phyloP scores from a whole-genome alignment of 2,797 vertebrate genomes.

The Cyclopterus lumpus region DNA sequence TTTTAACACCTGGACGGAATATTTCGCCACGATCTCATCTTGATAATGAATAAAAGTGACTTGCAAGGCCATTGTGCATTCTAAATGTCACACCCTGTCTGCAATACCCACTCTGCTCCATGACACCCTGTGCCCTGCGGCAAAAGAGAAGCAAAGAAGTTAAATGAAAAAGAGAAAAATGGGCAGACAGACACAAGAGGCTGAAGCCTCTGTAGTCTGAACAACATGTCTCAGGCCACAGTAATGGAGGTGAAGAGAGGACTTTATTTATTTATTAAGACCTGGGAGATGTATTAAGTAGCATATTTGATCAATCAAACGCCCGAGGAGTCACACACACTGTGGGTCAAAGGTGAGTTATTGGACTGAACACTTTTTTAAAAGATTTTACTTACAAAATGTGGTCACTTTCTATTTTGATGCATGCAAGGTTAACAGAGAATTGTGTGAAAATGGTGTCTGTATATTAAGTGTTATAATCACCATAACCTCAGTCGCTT shows the following conservation, averaged over 20 bases:
- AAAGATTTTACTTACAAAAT: not conserved
- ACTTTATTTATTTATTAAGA: constrained; percentile 34
- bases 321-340: constrained; percentile 16
- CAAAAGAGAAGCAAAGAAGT: constrained; percentile 44
- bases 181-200: constrained; percentile 35
- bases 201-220: constrained; percentile 46
- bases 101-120: constrained; percentile 40
- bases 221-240: constrained; percentile 55
- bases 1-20: constrained; percentile 45
- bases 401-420: constrained; percentile 1
- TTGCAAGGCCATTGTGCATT: constrained; percentile 51
- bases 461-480: not conserved
- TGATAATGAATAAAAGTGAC: constrained; percentile 67
- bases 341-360: constrained; percentile 8
- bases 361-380: not conserved
- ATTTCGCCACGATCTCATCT: constrained; percentile 51
- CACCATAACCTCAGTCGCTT: not conserved
- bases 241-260: constrained; percentile 58
- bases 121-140: constrained; percentile 63
- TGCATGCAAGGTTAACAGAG: not conserved
- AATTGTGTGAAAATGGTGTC: not conserved
- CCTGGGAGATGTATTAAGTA: constrained; percentile 31
- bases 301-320: constrained; percentile 35
- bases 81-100: constrained; percentile 61
- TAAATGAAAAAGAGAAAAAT: constrained; percentile 52